Evolutionary conservation across 1,140 invertebrate species (phyloP).

Genomic region (Drosophila persimilis): DNA sequence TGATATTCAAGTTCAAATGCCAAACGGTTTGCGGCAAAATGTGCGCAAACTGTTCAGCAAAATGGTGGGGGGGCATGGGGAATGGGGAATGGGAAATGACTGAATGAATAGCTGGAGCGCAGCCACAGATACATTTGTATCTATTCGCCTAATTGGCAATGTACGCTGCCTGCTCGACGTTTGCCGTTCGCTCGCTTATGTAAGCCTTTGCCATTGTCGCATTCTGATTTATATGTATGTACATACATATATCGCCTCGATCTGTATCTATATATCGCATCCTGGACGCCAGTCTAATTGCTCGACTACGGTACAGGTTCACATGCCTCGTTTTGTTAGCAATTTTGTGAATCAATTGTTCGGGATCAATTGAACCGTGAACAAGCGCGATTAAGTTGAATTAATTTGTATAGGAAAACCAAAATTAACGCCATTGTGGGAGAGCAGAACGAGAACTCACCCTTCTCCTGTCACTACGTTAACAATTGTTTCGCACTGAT

Average conservation of each 20-base stretch:
- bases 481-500: conserved; percentile 55
- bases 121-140: conserved; percentile 62
- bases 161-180: conserved; percentile 15
- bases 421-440: conserved; percentile 61
- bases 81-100: too few species aligned
- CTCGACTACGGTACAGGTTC: conserved; percentile 8
- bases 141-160: conserved; percentile 65
- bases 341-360: conserved; percentile 43
- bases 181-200: conserved; percentile 52
- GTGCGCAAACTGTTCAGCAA: conserved; percentile 60
- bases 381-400: conserved; percentile 58
- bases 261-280: conserved; percentile 42
- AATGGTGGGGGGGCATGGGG: conserved; percentile 12
- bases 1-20: conserved; percentile 81
- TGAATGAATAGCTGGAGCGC: conserved; percentile 37
- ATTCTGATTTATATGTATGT: conserved; percentile 66
- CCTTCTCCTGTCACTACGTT: conserved; percentile 35
- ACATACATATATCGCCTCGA: conserved; percentile 44
- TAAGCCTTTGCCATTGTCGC: conserved; percentile 70
- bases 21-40: conserved; percentile 78
- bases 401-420: conserved; percentile 60
- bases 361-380: conserved; percentile 73
- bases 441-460: conserved; percentile 11
- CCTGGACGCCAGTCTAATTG: conserved; percentile 35
- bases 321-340: conserved; percentile 51